Evolutionary conservation across 2,113 vertebrate genomes (phyloP).

Genomic region (Scopus umbretta): DNA sequence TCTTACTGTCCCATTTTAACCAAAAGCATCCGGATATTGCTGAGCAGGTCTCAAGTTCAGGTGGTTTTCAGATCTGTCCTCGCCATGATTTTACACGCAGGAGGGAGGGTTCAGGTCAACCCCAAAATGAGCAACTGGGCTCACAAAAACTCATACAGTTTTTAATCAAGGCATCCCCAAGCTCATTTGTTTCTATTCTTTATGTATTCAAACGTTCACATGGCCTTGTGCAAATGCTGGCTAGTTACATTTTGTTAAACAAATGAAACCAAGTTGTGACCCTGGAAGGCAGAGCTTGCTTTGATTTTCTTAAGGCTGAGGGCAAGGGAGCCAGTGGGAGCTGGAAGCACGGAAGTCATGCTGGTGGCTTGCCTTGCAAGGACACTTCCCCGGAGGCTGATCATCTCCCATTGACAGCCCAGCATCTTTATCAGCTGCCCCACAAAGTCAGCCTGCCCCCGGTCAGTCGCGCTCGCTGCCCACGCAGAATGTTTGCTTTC

Average conservation of each 20-base stretch:
- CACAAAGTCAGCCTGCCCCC: not conserved
- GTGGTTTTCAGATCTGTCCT: not conserved
- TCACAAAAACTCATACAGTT: not conserved
- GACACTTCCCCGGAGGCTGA: not conserved
- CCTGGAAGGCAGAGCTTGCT: not conserved
- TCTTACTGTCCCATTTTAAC: not conserved
- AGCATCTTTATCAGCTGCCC: not conserved
- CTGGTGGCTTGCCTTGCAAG: not conserved
- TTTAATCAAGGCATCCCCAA: not conserved
- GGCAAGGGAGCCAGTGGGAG: not conserved
- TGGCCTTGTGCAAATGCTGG: not conserved
- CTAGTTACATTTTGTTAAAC: not conserved
- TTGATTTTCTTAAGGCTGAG: not conserved
- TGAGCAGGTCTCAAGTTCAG: not conserved
- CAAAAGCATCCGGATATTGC: not conserved
- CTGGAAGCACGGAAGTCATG: not conserved
- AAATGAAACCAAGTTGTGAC: not conserved
- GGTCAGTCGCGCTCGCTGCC: fast-evolving
- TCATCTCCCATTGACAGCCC: not conserved
- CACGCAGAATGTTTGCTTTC: not conserved
- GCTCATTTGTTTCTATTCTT: not conserved
- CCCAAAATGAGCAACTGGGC: not conserved
- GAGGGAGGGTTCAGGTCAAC: not conserved
- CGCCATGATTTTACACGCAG: fast-evolving
- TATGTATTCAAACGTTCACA: fast-evolving